Percentiles rank a stretch among this genome's conserved stretches.
Evolutionary conservation across 1,140 invertebrate genomes (phyloP).

Genomic region (Mamestra configurata): DNA sequence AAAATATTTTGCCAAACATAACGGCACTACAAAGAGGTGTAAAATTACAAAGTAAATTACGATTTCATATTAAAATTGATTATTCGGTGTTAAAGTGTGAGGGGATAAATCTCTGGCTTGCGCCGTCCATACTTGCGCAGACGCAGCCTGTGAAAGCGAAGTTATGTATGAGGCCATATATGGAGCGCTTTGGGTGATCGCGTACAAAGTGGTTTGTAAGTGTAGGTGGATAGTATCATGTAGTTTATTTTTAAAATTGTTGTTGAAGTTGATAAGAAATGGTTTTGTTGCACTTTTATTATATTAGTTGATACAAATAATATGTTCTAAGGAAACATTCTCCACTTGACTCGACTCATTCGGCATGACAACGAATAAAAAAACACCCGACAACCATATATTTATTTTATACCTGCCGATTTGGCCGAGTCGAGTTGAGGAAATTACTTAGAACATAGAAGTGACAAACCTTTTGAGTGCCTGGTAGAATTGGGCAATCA

Average conservation of each 20-base stretch:
- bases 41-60: slow-evolving; percentile 37
- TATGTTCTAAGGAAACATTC: too few relatives aligned
- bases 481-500: too few relatives aligned
- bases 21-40: slow-evolving; percentile 12
- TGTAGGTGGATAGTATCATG: neutral
- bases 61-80: slow-evolving; percentile 48
- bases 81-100: slow-evolving; percentile 51
- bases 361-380: too few relatives aligned
- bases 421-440: too few relatives aligned
- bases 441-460: too few relatives aligned
- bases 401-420: too few relatives aligned
- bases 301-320: too few relatives aligned
- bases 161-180: slow-evolving; percentile 36
- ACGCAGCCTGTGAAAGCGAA: slow-evolving; percentile 39
- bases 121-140: slow-evolving; percentile 10
- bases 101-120: slow-evolving; percentile 11
- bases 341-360: too few relatives aligned
- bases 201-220: slow-evolving; percentile 2
- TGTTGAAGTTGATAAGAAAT: neutral
- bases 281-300: too few relatives aligned
- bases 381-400: too few relatives aligned
- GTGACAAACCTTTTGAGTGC: too few relatives aligned
- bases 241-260: neutral
- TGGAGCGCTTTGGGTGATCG: slow-evolving; percentile 18
- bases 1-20: slow-evolving; percentile 23